Base-by-base conservation (phyloP, 2,113 vertebrate genomes). In the Maccullochella peelii region DNA sequence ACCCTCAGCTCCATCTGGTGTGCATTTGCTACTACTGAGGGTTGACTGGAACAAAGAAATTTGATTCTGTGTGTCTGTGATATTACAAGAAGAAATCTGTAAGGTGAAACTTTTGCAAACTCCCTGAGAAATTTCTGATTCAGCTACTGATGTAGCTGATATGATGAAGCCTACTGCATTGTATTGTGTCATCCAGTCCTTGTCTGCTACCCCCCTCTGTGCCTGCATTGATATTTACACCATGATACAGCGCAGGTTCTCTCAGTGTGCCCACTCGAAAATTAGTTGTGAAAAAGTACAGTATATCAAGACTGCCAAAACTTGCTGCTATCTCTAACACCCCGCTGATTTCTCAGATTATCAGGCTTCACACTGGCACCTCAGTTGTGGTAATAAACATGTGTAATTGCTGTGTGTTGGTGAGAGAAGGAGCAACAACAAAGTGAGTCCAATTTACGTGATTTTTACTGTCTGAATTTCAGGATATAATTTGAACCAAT, bases 261-360 rank as follows among this genome's bases (percentile, higher is more conserved):
- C 84, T 88, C 86, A 54, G 61, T 33, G 83, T 69, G 74, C 90
- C 86, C 80, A 83, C 89, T 86, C 65, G 8, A 88, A 87, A 86
- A 92, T 68, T 55, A 86, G 77, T 83, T 88, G 80, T 83, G 77
- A 92, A 77, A 88, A 86, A 87, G 79, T 80, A 69, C 80, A 88
- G 83, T 86, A 63, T 67, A 89, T 84, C 79, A 77, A 40, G 67
- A 68, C 66, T 81, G 73, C 57, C 80, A 73, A 65, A 71, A 62
- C 84, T 70, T 9, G 58, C 76, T 73, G 68, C 77, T 79, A 72
- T 83, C 77, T 49, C n/a, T n/a, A 85, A 67, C 83, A 65, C 71
- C 89, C 80, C 2, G 83, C 92, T 90, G 89, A 70, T 86, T 91
- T 88, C 82, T n/a, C 89, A 86, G 87, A 87, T 91, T 89, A 89